Conservation (phyloP, 2,113 vertebrate genomes). For the Catagonus wagneri region DNA sequence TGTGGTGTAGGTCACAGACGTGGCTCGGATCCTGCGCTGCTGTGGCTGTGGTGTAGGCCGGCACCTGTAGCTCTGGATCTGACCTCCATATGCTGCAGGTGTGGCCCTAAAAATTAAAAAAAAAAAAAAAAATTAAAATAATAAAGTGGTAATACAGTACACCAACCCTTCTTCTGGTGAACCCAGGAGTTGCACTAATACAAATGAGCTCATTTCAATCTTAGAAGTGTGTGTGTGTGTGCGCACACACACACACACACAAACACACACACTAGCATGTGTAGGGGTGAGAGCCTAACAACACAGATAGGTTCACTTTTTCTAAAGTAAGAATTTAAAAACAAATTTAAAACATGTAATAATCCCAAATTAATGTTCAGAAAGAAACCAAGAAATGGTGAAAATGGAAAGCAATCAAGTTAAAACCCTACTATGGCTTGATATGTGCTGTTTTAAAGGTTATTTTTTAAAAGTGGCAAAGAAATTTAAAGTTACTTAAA, state of each 20-base stretch:
- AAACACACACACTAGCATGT: not conserved
- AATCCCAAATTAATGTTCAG: not conserved
- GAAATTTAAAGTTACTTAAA: conserved; percentile 51
- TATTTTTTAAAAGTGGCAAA: not conserved
- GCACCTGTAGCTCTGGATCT: too few relatives aligned
- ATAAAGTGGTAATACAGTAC: not conserved
- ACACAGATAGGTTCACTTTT: not conserved
- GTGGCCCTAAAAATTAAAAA: too few relatives aligned
- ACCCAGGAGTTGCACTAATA: not conserved
- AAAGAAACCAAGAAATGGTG: not conserved
- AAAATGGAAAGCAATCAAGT: not conserved
- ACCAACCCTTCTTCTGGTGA: not conserved
- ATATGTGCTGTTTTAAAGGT: not conserved
- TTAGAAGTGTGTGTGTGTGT: too few relatives aligned
- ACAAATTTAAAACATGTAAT: not conserved
- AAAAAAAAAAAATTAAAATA: conserved; percentile 21
- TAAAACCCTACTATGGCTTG: not conserved
- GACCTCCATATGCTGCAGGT: too few relatives aligned
- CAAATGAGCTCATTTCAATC: conserved; percentile 6
- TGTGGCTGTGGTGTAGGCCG: too few relatives aligned
- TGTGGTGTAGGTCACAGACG: too few relatives aligned
- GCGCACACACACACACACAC: not conserved
- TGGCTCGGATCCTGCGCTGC: too few relatives aligned
- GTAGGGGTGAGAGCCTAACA: not conserved
- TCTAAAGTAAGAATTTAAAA: not conserved